A percentile compares a stretch with the other conserved stretches of the same genome.
phyloP scores from a whole-genome alignment of 2,797 vertebrate species.

The Tangara arthus region DNA sequence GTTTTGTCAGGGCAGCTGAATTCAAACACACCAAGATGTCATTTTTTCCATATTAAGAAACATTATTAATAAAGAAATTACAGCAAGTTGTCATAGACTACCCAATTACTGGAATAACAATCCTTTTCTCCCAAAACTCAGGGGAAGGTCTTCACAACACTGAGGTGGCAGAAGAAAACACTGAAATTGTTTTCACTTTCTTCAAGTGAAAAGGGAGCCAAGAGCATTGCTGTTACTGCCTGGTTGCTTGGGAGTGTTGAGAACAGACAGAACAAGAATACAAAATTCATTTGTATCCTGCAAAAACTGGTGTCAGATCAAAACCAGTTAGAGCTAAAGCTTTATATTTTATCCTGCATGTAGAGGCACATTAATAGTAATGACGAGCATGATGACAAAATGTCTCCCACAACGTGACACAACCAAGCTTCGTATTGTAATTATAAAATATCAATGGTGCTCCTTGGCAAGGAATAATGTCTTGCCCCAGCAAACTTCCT shows the following conservation, averaged over 20 bases:
- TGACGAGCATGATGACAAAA: background rate
- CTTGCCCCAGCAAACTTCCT: background rate
- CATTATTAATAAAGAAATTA: conserved; percentile 73
- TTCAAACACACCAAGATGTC: conserved; percentile 47
- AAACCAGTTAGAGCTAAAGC: background rate
- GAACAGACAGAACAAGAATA: background rate
- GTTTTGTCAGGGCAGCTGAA: conserved; percentile 60
- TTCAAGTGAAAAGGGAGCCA: background rate
- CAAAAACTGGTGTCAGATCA: background rate
- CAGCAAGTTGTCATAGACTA: conserved; percentile 55
- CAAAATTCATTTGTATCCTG: background rate
- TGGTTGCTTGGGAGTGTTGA: background rate
- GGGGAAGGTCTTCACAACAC: conserved; percentile 33
- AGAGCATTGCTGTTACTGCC: background rate
- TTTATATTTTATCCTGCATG: background rate
- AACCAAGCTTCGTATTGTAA: background rate
- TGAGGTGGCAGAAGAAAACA: background rate
- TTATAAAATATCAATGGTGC: background rate
- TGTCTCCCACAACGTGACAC: background rate
- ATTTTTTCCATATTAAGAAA: conserved; percentile 61
- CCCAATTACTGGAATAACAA: conserved; percentile 63
- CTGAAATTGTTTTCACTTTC: background rate
- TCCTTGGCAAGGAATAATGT: background rate
- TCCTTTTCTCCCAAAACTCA: conserved; percentile 36
- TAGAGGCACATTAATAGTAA: background rate